Conservation (phyloP, 2,113 vertebrate species). For the Montifringilla adamsi region DNA sequence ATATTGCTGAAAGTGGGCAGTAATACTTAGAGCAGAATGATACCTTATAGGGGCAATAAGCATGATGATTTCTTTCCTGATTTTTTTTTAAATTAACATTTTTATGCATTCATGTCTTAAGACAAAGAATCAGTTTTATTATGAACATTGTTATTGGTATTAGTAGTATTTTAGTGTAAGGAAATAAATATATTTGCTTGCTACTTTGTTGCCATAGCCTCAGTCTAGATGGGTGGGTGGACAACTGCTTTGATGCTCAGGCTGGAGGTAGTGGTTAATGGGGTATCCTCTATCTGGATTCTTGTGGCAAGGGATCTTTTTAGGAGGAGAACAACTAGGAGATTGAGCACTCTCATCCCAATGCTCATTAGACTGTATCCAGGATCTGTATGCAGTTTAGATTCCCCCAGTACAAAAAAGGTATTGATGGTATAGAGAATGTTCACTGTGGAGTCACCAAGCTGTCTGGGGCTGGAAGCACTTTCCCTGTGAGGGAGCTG, state of each 20-base stretch:
- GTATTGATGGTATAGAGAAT: background rate
- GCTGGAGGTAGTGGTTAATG: background rate
- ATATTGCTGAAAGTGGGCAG: background rate
- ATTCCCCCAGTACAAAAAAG: background rate
- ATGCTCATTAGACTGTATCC: background rate
- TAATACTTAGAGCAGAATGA: background rate
- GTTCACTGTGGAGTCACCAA: background rate
- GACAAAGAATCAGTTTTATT: background rate
- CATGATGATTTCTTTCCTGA: background rate
- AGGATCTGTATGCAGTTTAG: background rate
- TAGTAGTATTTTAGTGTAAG: background rate
- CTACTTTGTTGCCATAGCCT: background rate
- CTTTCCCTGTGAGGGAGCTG: background rate
- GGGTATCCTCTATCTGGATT: background rate
- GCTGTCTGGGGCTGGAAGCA: background rate
- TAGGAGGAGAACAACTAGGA: too few species aligned
- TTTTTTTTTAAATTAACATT: background rate
- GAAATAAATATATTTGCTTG: background rate
- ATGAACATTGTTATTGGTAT: background rate
- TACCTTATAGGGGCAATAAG: background rate
- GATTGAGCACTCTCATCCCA: background rate
- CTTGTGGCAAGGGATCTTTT: background rate
- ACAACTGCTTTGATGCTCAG: background rate
- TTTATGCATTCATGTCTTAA: background rate
- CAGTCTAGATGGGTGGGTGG: background rate